phyloP scores from a whole-genome alignment of 1,140 invertebrate genomes.

The Melanaphis sacchari region DNA sequence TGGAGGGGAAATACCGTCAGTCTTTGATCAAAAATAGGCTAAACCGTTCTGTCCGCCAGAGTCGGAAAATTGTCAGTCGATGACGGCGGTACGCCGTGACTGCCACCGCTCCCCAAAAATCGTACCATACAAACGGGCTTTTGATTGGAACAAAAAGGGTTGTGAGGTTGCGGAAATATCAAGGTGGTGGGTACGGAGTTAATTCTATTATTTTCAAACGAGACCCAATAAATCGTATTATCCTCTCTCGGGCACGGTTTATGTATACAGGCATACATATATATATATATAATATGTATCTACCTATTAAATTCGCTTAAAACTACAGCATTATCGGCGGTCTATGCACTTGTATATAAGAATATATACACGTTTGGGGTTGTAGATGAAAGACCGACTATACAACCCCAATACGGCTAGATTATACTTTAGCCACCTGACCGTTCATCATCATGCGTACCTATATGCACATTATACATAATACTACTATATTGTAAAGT shows the following conservation, averaged over 20 bases:
- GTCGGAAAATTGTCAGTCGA: background rate
- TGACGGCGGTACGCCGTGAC: background rate
- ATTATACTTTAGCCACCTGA: background rate
- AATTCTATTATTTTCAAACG: conserved; percentile 30
- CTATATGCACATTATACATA: background rate
- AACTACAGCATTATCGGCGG: background rate
- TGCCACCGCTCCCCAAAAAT: background rate
- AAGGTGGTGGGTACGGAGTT: background rate
- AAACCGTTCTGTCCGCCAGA: background rate
- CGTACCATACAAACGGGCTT: background rate
- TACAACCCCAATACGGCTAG: too few species aligned
- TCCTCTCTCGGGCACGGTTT: background rate
- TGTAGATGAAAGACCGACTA: too few species aligned
- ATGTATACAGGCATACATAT: background rate
- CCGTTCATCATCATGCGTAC: background rate
- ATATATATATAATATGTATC: background rate
- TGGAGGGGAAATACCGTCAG: background rate
- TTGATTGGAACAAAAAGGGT: background rate
- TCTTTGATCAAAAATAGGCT: conserved; percentile 16
- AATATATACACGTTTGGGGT: background rate
- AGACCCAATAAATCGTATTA: conserved; percentile 36
- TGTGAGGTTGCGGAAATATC: background rate
- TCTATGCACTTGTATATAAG: background rate
- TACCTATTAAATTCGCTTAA: background rate
- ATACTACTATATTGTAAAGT: too few species aligned